Percentiles rank a stretch among this genome's conserved stretches.
Conservation (phyloP, 2,113 vertebrate genomes). For the Etheostoma spectabile region DNA sequence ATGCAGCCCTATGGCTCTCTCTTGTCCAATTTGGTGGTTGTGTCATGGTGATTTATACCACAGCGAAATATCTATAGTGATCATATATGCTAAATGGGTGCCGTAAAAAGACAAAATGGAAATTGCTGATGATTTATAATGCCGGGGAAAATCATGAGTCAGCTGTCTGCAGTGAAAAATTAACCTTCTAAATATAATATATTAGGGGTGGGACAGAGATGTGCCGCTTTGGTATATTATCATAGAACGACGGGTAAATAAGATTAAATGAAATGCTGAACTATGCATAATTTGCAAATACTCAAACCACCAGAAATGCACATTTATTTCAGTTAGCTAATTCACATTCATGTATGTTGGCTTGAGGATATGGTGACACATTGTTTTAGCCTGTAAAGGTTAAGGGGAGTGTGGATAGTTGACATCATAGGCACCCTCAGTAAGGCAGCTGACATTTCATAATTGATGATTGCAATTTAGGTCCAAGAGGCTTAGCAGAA, state of each 20-base stretch:
- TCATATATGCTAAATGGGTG: constrained; percentile 60
- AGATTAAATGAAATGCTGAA: constrained; percentile 12
- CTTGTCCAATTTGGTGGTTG: constrained; percentile 19
- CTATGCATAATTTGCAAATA: constrained; percentile 23
- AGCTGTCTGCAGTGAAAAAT: constrained; percentile 60
- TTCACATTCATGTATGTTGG: constrained; percentile 4
- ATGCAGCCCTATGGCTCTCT: constrained; percentile 1
- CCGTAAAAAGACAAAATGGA: constrained; percentile 46
- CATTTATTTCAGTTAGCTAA: background rate
- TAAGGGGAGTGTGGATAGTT: constrained; percentile 30
- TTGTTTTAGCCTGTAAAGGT: background rate
- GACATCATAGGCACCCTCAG: constrained; percentile 37
- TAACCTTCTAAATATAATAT: constrained; percentile 48
- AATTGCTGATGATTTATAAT: constrained; percentile 69
- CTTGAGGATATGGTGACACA: background rate
- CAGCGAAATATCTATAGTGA: constrained; percentile 51
- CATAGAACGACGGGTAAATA: constrained; percentile 11
- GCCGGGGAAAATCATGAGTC: constrained; percentile 56
- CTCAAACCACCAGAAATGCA: background rate
- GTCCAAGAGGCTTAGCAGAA: constrained; percentile 59
- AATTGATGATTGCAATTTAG: constrained; percentile 80
- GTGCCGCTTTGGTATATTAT: constrained; percentile 19
- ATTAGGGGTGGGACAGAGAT: constrained; percentile 28
- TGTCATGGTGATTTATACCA: constrained; percentile 54
- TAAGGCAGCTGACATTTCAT: constrained; percentile 57